A percentile compares a stretch with the other conserved stretches of the same genome.
Conservation (phyloP, 2,113 vertebrate genomes). For the Genyomyrus donnyi region DNA sequence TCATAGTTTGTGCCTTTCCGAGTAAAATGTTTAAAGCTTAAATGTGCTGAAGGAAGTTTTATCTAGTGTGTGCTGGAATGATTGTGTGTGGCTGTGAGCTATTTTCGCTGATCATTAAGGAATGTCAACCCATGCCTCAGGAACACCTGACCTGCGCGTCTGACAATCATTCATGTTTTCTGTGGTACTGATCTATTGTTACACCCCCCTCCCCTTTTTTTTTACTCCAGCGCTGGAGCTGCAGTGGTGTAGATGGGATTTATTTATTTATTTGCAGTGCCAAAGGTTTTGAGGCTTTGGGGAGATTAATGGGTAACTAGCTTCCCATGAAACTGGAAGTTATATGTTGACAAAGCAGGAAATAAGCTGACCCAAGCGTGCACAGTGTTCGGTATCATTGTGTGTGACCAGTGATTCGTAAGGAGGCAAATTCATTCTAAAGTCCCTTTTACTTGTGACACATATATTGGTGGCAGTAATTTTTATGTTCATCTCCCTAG, state of each 20-base stretch:
- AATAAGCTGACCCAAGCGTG: not conserved
- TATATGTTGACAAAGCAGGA: not conserved
- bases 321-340: not conserved
- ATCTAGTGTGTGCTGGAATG: not conserved
- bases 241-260: not conserved
- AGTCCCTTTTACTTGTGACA: not conserved
- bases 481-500: not conserved
- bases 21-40: conserved; percentile 36
- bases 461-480: not conserved
- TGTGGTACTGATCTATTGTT: not conserved
- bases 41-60: conserved; percentile 19
- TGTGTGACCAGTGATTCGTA: not conserved
- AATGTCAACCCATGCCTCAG: not conserved
- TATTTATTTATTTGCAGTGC: not conserved
- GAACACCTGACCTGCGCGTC: not conserved
- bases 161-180: not conserved
- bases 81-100: not conserved
- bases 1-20: conserved; percentile 45
- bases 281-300: not conserved
- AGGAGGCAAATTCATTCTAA: not conserved
- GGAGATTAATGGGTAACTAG: not conserved
- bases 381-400: not conserved
- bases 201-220: not conserved
- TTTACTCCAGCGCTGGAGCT: not conserved
- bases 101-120: not conserved